A percentile compares a stretch with the other conserved stretches of the same genome.
These are phyloP conservation scores for Anastrepha obliqua DNA, from an alignment of 1,140 invertebrate species.

Conservation along the genomic window DNA sequence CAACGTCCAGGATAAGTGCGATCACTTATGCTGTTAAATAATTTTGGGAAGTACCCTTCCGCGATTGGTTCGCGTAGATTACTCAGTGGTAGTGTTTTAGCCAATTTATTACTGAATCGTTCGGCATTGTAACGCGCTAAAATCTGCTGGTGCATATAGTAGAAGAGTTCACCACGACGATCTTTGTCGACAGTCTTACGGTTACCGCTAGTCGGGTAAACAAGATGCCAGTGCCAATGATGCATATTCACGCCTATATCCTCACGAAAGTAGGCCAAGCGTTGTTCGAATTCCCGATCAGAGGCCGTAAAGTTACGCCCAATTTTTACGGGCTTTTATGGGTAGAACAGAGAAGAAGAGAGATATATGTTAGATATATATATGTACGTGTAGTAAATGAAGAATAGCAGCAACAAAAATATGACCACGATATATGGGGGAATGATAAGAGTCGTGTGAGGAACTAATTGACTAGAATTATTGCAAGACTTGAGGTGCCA, in stretches of 20 bases:
- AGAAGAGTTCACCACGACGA: too few species aligned
- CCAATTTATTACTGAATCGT: constrained; percentile 77
- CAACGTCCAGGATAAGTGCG: constrained; percentile 77
- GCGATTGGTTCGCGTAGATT: constrained; percentile 76
- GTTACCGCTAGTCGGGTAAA: constrained; percentile 78
- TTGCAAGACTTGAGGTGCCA: too few species aligned
- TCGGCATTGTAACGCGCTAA: constrained; percentile 77
- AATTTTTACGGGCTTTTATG: constrained; percentile 75
- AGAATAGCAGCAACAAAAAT: too few species aligned
- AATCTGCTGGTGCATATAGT: constrained; percentile 61
- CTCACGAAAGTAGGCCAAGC: constrained; percentile 80
- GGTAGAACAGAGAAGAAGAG: too few species aligned
- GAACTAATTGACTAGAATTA: too few species aligned
- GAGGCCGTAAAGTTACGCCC: constrained; percentile 81
- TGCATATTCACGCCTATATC: constrained; percentile 80
- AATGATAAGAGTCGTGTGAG: too few species aligned
- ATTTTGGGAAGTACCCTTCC: constrained; percentile 78
- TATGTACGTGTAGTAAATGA: too few species aligned
- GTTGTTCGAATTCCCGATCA: constrained; percentile 80
- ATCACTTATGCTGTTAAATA: constrained; percentile 77
- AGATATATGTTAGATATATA: too few species aligned
- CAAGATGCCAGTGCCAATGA: constrained; percentile 85
- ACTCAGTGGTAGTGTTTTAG: constrained; percentile 75
- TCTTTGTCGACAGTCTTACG: constrained; percentile 66
- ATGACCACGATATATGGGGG: too few species aligned